Conservation (phyloP, 2,113 vertebrate genomes). For the Saccopteryx leptura region DNA sequence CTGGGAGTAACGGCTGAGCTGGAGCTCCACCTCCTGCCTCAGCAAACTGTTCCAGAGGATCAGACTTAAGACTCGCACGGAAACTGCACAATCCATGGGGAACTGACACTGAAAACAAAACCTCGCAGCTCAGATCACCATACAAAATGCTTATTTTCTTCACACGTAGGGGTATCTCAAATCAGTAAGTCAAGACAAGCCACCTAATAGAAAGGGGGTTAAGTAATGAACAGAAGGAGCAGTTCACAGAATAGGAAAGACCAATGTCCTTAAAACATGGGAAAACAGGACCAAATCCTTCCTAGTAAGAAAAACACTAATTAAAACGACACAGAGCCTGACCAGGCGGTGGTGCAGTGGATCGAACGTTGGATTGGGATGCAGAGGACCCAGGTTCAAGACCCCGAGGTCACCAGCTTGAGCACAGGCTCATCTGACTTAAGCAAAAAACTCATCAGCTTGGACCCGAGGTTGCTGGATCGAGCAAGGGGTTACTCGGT, state of each 20-base stretch:
- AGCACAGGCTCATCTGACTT: too few relatives aligned
- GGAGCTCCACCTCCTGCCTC: not conserved
- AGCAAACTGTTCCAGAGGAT: not conserved
- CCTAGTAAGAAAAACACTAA: not conserved
- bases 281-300: not conserved
- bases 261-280: not conserved
- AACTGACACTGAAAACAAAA: constrained; percentile 1
- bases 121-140: not conserved
- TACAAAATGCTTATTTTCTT: not conserved
- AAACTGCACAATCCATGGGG: rapidly evolving
- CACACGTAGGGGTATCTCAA: not conserved
- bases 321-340: not conserved
- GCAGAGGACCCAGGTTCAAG: too few relatives aligned
- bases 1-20: too few relatives aligned
- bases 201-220: not conserved
- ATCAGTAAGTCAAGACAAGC: not conserved
- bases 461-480: too few relatives aligned
- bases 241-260: not conserved
- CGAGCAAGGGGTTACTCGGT: too few relatives aligned
- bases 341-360: too few relatives aligned
- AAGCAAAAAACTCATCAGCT: too few relatives aligned
- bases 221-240: not conserved
- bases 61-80: not conserved
- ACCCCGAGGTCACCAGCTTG: too few relatives aligned
- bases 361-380: too few relatives aligned